Evolutionary conservation across 2,888 invertebrate species (phyloP), one percentile per base, ranked within the genome.

Genomic region (Cantharis lateralis): DNA sequence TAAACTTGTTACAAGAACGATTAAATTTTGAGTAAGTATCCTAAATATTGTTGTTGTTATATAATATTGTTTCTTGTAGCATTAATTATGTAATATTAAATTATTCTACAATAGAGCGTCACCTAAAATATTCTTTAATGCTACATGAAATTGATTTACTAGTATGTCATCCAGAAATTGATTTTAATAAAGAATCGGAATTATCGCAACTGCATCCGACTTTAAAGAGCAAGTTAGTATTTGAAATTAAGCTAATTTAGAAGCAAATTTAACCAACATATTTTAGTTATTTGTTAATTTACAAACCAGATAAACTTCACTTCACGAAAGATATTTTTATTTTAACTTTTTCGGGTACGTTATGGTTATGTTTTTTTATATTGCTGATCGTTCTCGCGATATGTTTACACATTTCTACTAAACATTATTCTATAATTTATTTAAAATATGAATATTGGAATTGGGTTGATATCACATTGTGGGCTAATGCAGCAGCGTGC

Each of bases 401-500:
- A 10, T 84, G 82, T 68, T 79, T 87, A 62, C 78, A 82, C 62
- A 80, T 85, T 70, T 78, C 85, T 10, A 85, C 85, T 1, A 79
- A 79, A 16, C 76, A 81, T 64, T 84, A 84, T 75, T 80, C 83
- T 9, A 75, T 73, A 61, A 80, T 84, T 5, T 79, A 82, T 72
- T 77, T 74, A 20, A 79, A 81, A 15, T 75, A 82, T 20, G 79
- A 82, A 74, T 66, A 82, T 48, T 86, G 86, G 84, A 81, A 83
- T 10, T 86, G 85, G 85, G 84, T 86, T 15, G 86, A 87, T 71
- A 86, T 86, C 13, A 84, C 85, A 5, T 76, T 87, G 24, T 87
- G 86, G 86, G 85, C 84, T 13, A 85, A 86, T 63, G 86, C 87
- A 18, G 85, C 86, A n/a, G 85, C 85, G n/a, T 87, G 87, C 71